Conservation (phyloP, 2,113 vertebrate genomes). For the Myotis davidii region DNA sequence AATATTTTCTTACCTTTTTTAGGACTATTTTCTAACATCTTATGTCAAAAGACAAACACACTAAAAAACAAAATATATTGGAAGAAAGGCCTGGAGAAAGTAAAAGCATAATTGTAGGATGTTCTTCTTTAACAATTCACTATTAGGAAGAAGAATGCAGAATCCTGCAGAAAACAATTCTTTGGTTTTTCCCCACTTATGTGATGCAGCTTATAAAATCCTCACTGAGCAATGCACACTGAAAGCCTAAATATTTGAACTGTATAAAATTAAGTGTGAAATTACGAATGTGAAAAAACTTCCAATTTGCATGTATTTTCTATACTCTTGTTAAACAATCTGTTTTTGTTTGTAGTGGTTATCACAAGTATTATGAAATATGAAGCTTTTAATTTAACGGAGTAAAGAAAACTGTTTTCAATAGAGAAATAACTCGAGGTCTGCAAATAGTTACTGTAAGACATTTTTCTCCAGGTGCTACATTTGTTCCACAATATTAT, state of each 20-base stretch:
- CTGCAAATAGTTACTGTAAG: constrained; percentile 48
- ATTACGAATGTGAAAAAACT: not conserved
- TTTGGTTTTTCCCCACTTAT: not conserved
- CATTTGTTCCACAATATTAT: constrained; percentile 27
- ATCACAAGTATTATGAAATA: constrained; percentile 40
- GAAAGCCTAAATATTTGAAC: not conserved
- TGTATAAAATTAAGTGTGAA: constrained; percentile 50
- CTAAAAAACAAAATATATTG: not conserved
- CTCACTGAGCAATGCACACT: not conserved
- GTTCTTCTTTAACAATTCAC: not conserved
- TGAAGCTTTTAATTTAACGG: constrained; percentile 38
- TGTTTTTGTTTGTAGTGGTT: constrained; percentile 32
- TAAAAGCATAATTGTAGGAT: not conserved
- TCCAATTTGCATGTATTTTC: not conserved
- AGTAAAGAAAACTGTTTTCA: constrained; percentile 31
- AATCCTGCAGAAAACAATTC: not conserved
- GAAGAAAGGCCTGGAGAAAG: not conserved
- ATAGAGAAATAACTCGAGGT: not conserved
- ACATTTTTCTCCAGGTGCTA: constrained; percentile 38
- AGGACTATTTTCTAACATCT: not conserved
- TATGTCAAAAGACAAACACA: not conserved
- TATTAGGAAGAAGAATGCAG: not conserved
- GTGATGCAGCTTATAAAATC: not conserved
- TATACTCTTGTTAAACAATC: not conserved
- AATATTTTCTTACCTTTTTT: not conserved